Percentiles rank a stretch among this genome's conserved stretches.
Conservation (phyloP, 2,797 vertebrate species). For the Pogonophryne albipinna region DNA sequence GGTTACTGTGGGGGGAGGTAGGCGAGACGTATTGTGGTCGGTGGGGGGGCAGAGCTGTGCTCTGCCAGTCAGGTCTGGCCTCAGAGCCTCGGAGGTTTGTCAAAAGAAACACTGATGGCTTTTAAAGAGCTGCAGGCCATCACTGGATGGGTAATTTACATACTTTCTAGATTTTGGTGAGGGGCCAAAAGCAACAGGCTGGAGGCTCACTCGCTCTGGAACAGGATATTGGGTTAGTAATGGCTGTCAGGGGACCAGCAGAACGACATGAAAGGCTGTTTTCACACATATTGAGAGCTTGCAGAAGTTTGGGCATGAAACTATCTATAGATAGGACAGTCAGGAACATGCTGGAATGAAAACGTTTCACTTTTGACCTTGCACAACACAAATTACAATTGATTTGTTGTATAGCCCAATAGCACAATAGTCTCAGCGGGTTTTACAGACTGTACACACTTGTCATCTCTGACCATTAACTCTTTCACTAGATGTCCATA, state of each 20-base stretch:
- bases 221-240: constrained; percentile 88
- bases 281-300: constrained; percentile 66
- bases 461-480: too few species aligned
- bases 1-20: constrained; percentile 21
- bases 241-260: constrained; percentile 82
- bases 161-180: constrained; percentile 83
- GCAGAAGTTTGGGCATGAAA: constrained; percentile 50
- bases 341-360: constrained; percentile 39
- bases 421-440: too few species aligned
- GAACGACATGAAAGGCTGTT: constrained; percentile 77
- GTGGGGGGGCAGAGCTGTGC: constrained; percentile 38
- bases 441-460: too few species aligned
- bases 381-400: not conserved
- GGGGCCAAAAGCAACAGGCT: constrained; percentile 85
- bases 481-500: too few species aligned
- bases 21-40: constrained; percentile 50
- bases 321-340: constrained; percentile 22
- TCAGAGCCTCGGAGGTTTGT: constrained; percentile 70
- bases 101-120: constrained; percentile 74
- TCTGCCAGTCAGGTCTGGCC: constrained; percentile 70
- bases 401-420: too few species aligned
- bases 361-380: constrained; percentile 16
- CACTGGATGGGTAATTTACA: constrained; percentile 87
- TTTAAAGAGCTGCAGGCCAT: constrained; percentile 78
- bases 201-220: constrained; percentile 81